Base-by-base conservation (phyloP, 2,888 invertebrate species). In the Pycnomerus fuliginosus region DNA sequence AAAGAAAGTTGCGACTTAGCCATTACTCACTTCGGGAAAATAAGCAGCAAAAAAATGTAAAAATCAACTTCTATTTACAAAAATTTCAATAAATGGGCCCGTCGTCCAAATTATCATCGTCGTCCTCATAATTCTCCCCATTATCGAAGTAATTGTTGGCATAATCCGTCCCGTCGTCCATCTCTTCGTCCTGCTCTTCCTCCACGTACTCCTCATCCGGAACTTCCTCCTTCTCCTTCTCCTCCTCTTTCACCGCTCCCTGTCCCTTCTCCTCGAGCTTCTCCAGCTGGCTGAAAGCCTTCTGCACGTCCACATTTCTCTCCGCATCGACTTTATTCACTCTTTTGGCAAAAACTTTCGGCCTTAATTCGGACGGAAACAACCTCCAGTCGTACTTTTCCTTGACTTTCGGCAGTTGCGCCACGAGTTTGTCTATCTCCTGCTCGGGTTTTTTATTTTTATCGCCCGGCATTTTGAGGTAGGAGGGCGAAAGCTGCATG, bases 111-210 rank as follows among this genome's bases (percentile, higher is more conserved):
- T 87, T 87, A 59, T 91, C 90, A 62, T 90, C 90, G 57, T 91
- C 90, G 47, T 90, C 90, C 65, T 90, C 90, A 66, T 87, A 90
- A 16, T 80, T 83, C 71, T 91, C 91, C 1, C 90, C 91, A 69
- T 90, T 90, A 67, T 91, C 90, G 69, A 91, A 91, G 67, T 90
- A 90, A 64, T 85, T 90, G 59, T 89, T 87, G 0, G 85, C 87
- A 65, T 91, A 91, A 68, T 91, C 90, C 13, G 90, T 91, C 12
- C 90, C 91, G 62, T 90, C 90, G 65, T 91, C 91, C 79, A 90
- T 84, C 70, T 91, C 90, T 64, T 89, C 85, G 60, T 90, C 90
- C 4, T 76, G 67, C 56, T 87, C 86, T 32, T 84, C 84, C 33
- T 79, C 77, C 45, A 83, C 82, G 29, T 82, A 83, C 2, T 64